Evolutionary conservation across 2,113 vertebrate species (phyloP).

Genomic region (Canis aureus): DNA sequence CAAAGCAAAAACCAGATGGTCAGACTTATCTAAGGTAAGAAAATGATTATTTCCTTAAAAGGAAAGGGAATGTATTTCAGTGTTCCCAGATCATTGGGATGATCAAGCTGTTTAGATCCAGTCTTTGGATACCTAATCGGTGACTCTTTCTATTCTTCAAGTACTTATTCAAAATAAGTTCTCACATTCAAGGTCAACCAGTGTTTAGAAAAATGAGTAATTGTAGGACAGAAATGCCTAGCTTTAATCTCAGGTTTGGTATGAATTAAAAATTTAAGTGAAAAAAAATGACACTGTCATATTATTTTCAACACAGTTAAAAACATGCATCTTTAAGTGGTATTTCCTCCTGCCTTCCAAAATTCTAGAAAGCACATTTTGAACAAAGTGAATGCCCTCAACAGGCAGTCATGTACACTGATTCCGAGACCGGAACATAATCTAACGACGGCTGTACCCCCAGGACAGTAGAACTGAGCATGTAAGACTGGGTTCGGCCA

Average conservation of each 20-base stretch:
- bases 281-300: background rate
- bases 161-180: background rate
- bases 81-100: rapidly evolving
- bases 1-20: constrained; percentile 90
- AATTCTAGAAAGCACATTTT: background rate
- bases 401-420: rapidly evolving
- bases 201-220: background rate
- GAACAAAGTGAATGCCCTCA: background rate
- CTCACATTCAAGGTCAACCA: background rate
- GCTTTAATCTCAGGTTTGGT: background rate
- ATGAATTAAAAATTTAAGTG: background rate
- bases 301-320: background rate
- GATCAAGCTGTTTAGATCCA: background rate
- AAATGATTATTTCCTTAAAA: constrained; percentile 69
- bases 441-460: background rate
- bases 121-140: rapidly evolving
- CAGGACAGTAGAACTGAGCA: rapidly evolving
- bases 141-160: background rate
- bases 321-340: background rate
- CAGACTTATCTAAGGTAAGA: constrained; percentile 90
- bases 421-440: rapidly evolving
- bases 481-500: background rate
- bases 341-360: background rate
- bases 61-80: background rate
- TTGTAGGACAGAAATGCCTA: background rate